Base-by-base conservation (phyloP, 1,140 invertebrate species). In the Bombyx mandarina region DNA sequence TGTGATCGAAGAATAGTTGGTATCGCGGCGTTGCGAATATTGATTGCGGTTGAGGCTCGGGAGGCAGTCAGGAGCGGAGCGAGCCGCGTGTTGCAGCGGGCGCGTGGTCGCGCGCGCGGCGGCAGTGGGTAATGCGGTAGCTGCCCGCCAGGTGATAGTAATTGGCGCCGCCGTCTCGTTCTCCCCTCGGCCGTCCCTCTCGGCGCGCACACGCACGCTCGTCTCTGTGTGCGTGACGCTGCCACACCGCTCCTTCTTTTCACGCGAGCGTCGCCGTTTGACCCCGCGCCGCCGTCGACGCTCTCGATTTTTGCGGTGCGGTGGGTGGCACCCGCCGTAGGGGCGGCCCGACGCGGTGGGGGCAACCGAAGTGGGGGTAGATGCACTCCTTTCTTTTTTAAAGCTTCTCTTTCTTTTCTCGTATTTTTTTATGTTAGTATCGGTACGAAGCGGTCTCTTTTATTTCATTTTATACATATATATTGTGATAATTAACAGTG, bases 341-440 rank as follows among this genome's bases (percentile, higher is more conserved):
- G 71, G 82, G 74, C 74, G 75, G 73, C 72, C 69, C 75, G 65
- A 53, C 62, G 57, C 63, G 65, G 70, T 69, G 69, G 71, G 75
- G 78, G 75, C 71, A 49, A 56, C 45, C 61, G 57, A 62, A 69
- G 69, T 78, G 74, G 80, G 82, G 72, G 75, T 73, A 78, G 76
- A 82, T 82, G 80, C 80, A 82, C 82, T 84, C 80, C 80, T 86
- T 85, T 82, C 82, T 85, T 86, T 86, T 86, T 86, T 82, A 79
- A 86, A 82, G 83, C 78, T 80, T 86, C 83, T 86, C 83, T 84
- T 86, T 86, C 83, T 86, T 86, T 85, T 85, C 82, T 83, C 77
- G 77, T 80, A 82, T 86, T 84, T 86, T 54, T 86, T 84, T 86
- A 82, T 79, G 76, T 77, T 73, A 75, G 73, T 77, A 82, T 81